Evolutionary conservation across 2,797 vertebrate genomes (phyloP), one percentile per base, ranked within the genome.

Genomic region (Acanthurus leucopareius): DNA sequence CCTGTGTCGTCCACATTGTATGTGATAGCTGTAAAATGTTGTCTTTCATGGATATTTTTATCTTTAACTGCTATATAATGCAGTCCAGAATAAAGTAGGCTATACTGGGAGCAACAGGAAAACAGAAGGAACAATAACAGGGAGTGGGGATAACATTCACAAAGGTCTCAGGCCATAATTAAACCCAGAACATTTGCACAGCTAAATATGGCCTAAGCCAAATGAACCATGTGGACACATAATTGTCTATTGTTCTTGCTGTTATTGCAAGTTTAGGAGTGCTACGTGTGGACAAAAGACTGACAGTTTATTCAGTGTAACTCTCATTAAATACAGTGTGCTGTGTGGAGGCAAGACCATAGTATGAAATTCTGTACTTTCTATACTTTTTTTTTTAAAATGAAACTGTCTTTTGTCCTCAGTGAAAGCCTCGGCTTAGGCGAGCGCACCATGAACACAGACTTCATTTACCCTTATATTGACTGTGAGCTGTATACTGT

Each of bases 381-480:
- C 70, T 35, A 17, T 52, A 48, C n/a, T 7, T 53, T 20, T 32
- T 32, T 32, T 32, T 32, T 64, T 82, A 69, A 67, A 70, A 77
- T 73, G 73, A 64, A 61, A 61, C 40, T 49, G 25, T 53, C 20
- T 54, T 67, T 74, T 73, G 47, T 62, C 63, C 40, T 85, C 66
- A 19, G 20, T 28, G 25, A 42, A 25, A 61, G 51, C 69, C 51
- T 67, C n/a, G 2, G 52, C 69, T 72, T 10, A 22, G 38, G 47
- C 67, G 63, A 42, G 69, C 68, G 68, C 54, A 57, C 44, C 4
- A 28, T 22, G 58, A 69, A 45, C 57, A 57, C 28, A 57, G 75
- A 79, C 75, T 75, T 84, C n/a, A 81, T 82, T 91, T 82, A 69
- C 68, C 68, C 77, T 54, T 4, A 25, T 19, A 42, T 59, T 79